Evolutionary conservation across 2,888 invertebrate species (phyloP), one percentile per base, ranked within the genome.

Genomic region (Nemotelus nigrinus): DNA sequence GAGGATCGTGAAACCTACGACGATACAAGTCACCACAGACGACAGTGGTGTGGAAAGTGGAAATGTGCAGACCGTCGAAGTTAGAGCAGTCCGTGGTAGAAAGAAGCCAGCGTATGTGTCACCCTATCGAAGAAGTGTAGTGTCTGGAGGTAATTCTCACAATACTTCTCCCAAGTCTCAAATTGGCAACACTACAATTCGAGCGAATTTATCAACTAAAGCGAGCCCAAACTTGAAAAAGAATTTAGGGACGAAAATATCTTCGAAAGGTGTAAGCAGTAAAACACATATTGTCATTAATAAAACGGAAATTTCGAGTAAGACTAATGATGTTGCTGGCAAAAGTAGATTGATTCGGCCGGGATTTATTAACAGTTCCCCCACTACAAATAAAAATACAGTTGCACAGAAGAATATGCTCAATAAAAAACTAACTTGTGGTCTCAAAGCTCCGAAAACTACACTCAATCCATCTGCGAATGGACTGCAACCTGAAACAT

Each of bases 61-160:
- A 8, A 58, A 57, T 67, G 25, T 50, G 8, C 43, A 41, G 25
- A 50, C 48, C 4, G 67, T 39, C 41, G 81, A 57, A 67, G 83
- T 82, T 1, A 87, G 86, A 77, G 80, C 82, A 3, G 83, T 87
- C 45, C 83, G 86, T 41, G 87, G 88, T 1, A 89, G 91, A 0
- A 93, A 92, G 83, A 87, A 87, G 78, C 91, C 92, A 0, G 87
- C 92, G 58, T 94, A 94, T 84, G 88, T 91, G 25, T 90, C 91
- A 8, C 90, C 90, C 7, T 90, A 91, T 83, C 85, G 89, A 81
- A 84, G 88, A 74, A 88, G 83, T 78, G 83, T 85, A 0, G 83
- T 88, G 1, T 82, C 84, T 7, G 77, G 79, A 47, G 81, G 84
- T 5, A 88, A 87, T 77, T 88, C 78, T 76, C 90, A 89, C 81